Evolutionary conservation across 2,797 vertebrate species (phyloP).

Genomic region (Serranus cabrilla): DNA sequence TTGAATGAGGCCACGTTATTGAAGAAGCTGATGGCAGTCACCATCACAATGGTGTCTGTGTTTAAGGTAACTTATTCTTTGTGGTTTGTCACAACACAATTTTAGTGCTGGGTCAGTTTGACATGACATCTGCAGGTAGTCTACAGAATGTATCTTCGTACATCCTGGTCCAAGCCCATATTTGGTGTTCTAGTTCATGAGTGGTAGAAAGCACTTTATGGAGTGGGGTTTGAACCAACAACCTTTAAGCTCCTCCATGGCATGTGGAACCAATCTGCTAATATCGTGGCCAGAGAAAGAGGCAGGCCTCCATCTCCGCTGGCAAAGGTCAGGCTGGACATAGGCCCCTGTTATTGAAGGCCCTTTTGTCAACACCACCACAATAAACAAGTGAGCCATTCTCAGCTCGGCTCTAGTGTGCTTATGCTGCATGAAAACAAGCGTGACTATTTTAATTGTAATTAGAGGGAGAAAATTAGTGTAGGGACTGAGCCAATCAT

Average conservation of each 20-base stretch:
- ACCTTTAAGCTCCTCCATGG: conserved; percentile 11
- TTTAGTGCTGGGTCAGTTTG: neutral
- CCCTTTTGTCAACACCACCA: conserved; percentile 65
- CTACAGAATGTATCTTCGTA: neutral
- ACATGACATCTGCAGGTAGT: conserved; percentile 1
- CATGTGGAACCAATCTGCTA: conserved; percentile 43
- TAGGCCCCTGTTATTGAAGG: conserved; percentile 54
- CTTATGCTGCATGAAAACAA: conserved; percentile 75
- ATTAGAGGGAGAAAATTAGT: conserved; percentile 74
- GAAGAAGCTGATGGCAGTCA: too few species aligned
- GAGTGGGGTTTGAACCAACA: conserved; percentile 23
- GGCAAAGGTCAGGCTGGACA: conserved; percentile 53
- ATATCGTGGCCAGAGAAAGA: conserved; percentile 42
- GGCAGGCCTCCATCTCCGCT: conserved; percentile 22
- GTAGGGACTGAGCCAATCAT: conserved; percentile 57
- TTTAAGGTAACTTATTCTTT: neutral
- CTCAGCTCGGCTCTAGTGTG: conserved; percentile 60
- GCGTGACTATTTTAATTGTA: conserved; percentile 81
- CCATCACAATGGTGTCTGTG: neutral
- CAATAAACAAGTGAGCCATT: conserved; percentile 81
- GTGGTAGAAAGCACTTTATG: neutral
- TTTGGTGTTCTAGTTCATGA: neutral
- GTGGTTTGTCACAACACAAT: conserved; percentile 5
- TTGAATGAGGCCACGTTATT: neutral
- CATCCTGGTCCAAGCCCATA: too few species aligned